These are phyloP conservation scores for Dexiosoma caninum DNA, from an alignment of 2,888 invertebrate species.

Conservation along the genomic window DNA sequence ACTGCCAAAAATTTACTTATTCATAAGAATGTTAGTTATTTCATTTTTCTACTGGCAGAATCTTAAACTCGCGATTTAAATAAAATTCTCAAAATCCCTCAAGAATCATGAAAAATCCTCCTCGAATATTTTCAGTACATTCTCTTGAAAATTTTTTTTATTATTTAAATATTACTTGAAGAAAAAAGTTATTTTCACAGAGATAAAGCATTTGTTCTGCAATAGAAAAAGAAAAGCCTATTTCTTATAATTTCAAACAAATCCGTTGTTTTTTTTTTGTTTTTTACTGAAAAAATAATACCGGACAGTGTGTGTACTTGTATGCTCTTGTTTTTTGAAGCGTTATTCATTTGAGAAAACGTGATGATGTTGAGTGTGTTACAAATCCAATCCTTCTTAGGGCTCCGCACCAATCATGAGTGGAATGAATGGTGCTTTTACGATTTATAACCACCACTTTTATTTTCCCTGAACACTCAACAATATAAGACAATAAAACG, in stretches of 20 bases:
- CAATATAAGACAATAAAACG: constrained; percentile 27
- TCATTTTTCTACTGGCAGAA: background rate
- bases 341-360: background rate
- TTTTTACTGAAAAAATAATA: background rate
- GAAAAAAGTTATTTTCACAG: too few relatives aligned
- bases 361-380: constrained; percentile 8
- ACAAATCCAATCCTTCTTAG: constrained; percentile 1
- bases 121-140: background rate
- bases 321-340: background rate
- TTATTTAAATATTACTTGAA: background rate
- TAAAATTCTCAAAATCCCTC: constrained; percentile 12
- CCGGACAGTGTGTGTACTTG: background rate
- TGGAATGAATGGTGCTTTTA: constrained; percentile 4
- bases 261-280: too few relatives aligned
- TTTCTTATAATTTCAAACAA: background rate
- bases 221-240: background rate
- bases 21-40: too few relatives aligned
- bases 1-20: too few relatives aligned
- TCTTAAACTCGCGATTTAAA: background rate
- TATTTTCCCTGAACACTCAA: background rate
- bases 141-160: background rate
- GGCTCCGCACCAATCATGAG: constrained; percentile 28
- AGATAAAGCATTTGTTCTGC: too few relatives aligned
- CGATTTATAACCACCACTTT: constrained; percentile 2
- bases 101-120: background rate